phyloP scores from a whole-genome alignment of 92 coral and sea anemone species.

The Zoanthus sansibaricus region DNA sequence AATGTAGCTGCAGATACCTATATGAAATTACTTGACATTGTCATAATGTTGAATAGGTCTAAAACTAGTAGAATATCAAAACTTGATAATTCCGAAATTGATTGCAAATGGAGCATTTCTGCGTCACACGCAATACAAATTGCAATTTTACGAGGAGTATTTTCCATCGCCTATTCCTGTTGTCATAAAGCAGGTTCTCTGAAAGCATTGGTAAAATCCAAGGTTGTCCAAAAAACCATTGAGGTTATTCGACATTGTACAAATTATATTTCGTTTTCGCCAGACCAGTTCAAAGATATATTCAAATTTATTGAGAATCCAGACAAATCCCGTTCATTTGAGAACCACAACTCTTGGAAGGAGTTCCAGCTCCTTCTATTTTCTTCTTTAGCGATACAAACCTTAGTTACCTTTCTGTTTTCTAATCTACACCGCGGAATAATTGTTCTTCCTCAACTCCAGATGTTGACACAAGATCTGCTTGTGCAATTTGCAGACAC shows the following conservation, averaged over 20 bases:
- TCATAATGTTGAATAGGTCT: conserved; percentile 41
- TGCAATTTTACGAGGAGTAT: conserved; percentile 61
- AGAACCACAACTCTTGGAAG: conserved; percentile 54
- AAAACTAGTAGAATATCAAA: conserved; percentile 1
- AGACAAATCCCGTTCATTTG: neutral
- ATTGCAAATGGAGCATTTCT: conserved; percentile 69
- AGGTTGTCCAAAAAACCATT: conserved; percentile 61
- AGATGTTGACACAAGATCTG: conserved; percentile 75
- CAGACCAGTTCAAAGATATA: conserved; percentile 51
- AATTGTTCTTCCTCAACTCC: conserved; percentile 68
- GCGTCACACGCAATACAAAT: conserved; percentile 65
- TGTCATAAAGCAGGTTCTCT: conserved; percentile 73
- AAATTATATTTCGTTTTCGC: conserved; percentile 26
- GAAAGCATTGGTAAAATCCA: conserved; percentile 70
- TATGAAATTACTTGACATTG: conserved; percentile 75
- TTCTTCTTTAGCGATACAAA: conserved; percentile 60
- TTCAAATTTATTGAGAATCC: conserved; percentile 22
- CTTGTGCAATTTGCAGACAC: conserved; percentile 75
- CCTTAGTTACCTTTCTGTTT: conserved; percentile 64
- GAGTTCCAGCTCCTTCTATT: conserved; percentile 66
- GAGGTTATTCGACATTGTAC: conserved; percentile 51
- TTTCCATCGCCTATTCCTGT: conserved; percentile 62
- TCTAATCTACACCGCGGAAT: conserved; percentile 77
- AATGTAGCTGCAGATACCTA: conserved; percentile 58
- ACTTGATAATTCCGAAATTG: conserved; percentile 53